Evolutionary conservation across 2,888 invertebrate species (phyloP).

Genomic region (Cyclophora punctaria): DNA sequence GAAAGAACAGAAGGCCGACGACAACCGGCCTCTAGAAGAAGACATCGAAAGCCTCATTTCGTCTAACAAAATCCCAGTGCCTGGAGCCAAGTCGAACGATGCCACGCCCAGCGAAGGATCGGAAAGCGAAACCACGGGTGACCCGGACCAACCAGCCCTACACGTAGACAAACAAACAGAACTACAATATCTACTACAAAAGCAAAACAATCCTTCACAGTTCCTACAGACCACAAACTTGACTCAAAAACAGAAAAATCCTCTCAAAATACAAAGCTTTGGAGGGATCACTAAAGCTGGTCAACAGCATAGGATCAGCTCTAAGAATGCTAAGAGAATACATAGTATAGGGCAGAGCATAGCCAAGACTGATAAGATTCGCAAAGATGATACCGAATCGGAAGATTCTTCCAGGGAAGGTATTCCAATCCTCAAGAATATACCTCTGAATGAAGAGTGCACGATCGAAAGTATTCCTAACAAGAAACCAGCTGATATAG

Average conservation of each 20-base stretch:
- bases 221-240: constrained; percentile 54
- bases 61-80: constrained; percentile 64
- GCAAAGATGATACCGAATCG: constrained; percentile 32
- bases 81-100: constrained; percentile 44
- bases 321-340: constrained; percentile 61
- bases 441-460: constrained; percentile 75
- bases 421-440: constrained; percentile 46
- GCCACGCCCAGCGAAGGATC: constrained; percentile 43
- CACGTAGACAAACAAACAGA: constrained; percentile 67
- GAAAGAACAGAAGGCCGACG: constrained; percentile 40
- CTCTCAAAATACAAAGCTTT: constrained; percentile 50
- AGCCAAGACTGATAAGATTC: constrained; percentile 42
- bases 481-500: constrained; percentile 61
- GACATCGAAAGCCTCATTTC: constrained; percentile 70
- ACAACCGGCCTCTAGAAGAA: constrained; percentile 40
- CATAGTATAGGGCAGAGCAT: constrained; percentile 64
- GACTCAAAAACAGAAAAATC: constrained; percentile 54
- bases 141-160: constrained; percentile 44
- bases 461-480: constrained; percentile 75
- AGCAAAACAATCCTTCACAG: constrained; percentile 68
- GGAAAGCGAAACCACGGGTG: constrained; percentile 42
- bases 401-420: constrained; percentile 47
- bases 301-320: constrained; percentile 51
- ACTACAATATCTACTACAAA: constrained; percentile 61
- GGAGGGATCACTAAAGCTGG: constrained; percentile 53